phyloP scores from a whole-genome alignment of 2,888 invertebrate genomes.

The Abrostola tripartita region DNA sequence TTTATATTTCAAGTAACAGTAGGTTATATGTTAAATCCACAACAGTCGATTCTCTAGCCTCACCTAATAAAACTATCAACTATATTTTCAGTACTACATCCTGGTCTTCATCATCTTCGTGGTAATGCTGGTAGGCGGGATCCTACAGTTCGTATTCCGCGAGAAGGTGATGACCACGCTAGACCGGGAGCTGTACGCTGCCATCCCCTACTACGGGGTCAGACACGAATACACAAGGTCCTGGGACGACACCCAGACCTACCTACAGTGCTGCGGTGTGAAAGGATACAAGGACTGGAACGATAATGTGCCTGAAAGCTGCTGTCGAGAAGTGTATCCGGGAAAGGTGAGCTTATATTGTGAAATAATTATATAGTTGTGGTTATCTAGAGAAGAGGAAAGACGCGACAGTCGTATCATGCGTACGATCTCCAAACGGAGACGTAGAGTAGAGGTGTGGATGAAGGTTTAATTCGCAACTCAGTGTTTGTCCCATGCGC shows the following conservation, averaged over 20 bases:
- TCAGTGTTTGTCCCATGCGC: too few species aligned
- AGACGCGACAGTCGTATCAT: too few species aligned
- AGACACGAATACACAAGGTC: conserved; percentile 92
- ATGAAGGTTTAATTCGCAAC: too few species aligned
- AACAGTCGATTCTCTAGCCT: neutral
- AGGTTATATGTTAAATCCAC: too few species aligned
- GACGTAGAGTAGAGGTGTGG: too few species aligned
- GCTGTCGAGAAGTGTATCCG: conserved; percentile 90
- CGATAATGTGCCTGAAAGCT: conserved; percentile 92
- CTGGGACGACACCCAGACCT: conserved; percentile 96
- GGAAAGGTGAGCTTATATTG: conserved; percentile 78
- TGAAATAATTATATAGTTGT: too few species aligned
- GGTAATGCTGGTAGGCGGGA: conserved; percentile 96
- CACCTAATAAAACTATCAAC: conserved; percentile 4
- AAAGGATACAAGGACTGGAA: conserved; percentile 93
- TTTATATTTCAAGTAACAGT: too few species aligned
- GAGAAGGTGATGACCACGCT: conserved; percentile 93
- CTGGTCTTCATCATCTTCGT: conserved; percentile 96
- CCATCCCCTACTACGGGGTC: conserved; percentile 92
- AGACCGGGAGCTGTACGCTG: conserved; percentile 93
- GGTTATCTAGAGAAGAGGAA: too few species aligned
- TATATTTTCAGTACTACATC: conserved; percentile 93
- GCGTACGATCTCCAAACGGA: too few species aligned
- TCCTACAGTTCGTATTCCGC: conserved; percentile 96
- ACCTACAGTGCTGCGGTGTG: conserved; percentile 95